phyloP scores from a whole-genome alignment of 2,797 vertebrate species.

The Cryptoprocta ferox region DNA sequence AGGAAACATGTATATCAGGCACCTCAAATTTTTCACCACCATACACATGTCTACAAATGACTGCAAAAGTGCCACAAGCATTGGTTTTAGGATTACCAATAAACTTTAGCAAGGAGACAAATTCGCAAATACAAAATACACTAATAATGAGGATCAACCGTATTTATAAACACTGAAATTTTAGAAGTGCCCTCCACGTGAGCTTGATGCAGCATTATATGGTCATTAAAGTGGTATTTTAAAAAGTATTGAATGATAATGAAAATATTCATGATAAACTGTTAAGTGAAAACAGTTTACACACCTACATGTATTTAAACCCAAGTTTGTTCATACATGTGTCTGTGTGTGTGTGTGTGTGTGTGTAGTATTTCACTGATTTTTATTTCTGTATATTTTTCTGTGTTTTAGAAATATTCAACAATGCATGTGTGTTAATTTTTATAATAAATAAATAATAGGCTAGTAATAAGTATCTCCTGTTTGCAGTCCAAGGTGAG shows the following conservation, averaged over 20 bases:
- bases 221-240: conserved; percentile 20
- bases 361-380: neutral
- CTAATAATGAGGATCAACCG: neutral
- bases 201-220: neutral
- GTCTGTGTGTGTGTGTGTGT: neutral
- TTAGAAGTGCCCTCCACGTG: neutral
- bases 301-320: neutral
- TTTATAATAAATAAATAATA: neutral
- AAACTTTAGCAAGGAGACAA: neutral
- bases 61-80: neutral
- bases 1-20: neutral
- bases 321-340: neutral
- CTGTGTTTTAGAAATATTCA: neutral
- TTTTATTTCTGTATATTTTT: conserved; percentile 12
- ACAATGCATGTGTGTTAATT: neutral
- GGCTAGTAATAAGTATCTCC: conserved; percentile 37
- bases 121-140: neutral
- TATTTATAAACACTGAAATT: neutral
- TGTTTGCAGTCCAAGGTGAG: conserved; percentile 72
- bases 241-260: conserved; percentile 20
- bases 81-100: neutral
- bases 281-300: neutral
- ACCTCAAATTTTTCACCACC: neutral
- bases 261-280: neutral
- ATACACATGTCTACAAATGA: neutral